Base-by-base conservation (phyloP, 2,797 vertebrate genomes). In the Fratercula arctica region DNA sequence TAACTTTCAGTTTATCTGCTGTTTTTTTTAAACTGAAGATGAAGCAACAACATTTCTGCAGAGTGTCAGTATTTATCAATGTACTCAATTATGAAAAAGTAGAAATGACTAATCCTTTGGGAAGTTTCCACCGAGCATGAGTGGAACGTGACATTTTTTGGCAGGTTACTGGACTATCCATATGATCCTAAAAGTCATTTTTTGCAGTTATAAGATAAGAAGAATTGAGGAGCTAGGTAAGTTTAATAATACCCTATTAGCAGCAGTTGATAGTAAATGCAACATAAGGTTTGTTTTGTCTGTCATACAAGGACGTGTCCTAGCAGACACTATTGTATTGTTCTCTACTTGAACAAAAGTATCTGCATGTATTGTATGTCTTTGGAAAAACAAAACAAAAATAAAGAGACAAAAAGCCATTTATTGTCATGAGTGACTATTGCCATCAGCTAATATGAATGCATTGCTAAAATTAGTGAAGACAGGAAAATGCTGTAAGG, bases 261-360 rank as follows among this genome's bases (percentile, higher is more conserved):
- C 98, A 98, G 98, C 98, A 97, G 97, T 97, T 98, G 98, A 97
- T 97, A 98, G 97, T 97, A 98, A 98, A 98, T 98, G 98, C 98
- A 98, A 98, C 98, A 98, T 98, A 98, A 98, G 89, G 63, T 98
- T 98, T 98, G 98, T 98, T 98, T 98, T 98, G 98, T 98, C 98
- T 98, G 97, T 98, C 97, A 98, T 98, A 98, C 97, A 98, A 98
- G 96, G 95, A 90, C 50, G 96, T 97, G 97, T 95, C 97, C 95
- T 96, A 95, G 97, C 98, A 98, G 97, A 98, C 90, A 94, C 97
- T 97, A 87, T 63, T 86, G 92, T 53, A 85, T 94, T 93, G 96
- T 97, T 95, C 93, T 97, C 95, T 98, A 97, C 81, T 97, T 94
- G 97, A 97, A 97, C 96, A 97, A 96, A 97, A 95, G 96, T 93